Evolutionary conservation across 2,113 vertebrate species (phyloP), one percentile per base, ranked within the genome.

Genomic region (Syngnathus typhle): DNA sequence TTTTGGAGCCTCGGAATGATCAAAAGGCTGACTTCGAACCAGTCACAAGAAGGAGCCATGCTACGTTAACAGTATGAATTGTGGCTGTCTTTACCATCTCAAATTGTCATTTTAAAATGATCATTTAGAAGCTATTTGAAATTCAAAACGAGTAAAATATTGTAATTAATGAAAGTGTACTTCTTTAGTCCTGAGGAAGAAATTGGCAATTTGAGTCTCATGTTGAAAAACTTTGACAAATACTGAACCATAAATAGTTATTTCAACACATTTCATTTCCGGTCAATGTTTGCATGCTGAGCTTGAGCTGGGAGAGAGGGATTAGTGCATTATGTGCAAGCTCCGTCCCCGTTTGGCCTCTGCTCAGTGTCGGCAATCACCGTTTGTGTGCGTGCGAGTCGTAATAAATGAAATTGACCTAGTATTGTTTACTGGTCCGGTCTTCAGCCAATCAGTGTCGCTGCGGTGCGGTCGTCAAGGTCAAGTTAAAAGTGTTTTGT

Each of bases 381-480:
- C 71, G 59, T 38, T 60, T 49, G 65, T 58, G 65, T 49, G 65
- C 55, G 65, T 55, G 68, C 41, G 47, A 36, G 21, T 36, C 18
- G 62, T 84, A 80, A 87, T 84, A 69, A 80, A 87, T 79, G 85
- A 82, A 70, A 81, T 84, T 73, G 86, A 81, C 69, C 75, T 68
- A 69, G 67, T 72, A 70, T 74, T 82, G 78, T 85, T 85, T 82
- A 83, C 81, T 82, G 73, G 70, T 71, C 73, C 74, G 82, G 74
- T 84, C 67, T 73, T 69, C 76, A 76, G 68, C 75, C 84, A 84
- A 82, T 86, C 82, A 78, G 71, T 46, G 63, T 21, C 43, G 62
- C 73, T 41, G 51, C 47, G 7, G 75, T 70, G 52, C 64, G 71
- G 75, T 74, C 56, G 63, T 69, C 85, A 85, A 88, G 88, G 86